Base-by-base conservation (phyloP, 2,113 vertebrate species). In the Cisticola juncidis region DNA sequence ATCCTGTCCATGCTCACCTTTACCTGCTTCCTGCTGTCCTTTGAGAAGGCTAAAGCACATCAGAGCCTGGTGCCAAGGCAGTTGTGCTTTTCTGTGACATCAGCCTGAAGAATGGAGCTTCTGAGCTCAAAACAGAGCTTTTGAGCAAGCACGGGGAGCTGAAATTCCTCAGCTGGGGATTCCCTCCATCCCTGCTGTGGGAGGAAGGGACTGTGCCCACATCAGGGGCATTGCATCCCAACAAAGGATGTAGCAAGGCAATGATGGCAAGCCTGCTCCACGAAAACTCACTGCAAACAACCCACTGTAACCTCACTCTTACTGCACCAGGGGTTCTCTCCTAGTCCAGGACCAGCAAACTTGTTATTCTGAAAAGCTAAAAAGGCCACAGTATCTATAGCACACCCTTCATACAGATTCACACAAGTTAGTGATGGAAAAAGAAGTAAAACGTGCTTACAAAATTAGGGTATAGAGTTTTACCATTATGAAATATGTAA, bases 201-300 rank as follows among this genome's bases (percentile, higher is more conserved):
- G n/a, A n/a, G n/a, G n/a, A n/a, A n/a, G n/a, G n/a, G n/a, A n/a
- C n/a, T n/a, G n/a, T n/a, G n/a, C n/a, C n/a, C n/a, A n/a, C n/a
- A n/a, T n/a, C n/a, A n/a, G n/a, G n/a, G n/a, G n/a, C n/a, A n/a
- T n/a, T n/a, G n/a, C n/a, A n/a, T 5, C 28, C 31, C 51, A 36
- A 53, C 29, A 24, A 38, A 51, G 12, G 0, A 29, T 0, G 5
- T 3, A 47, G 12, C 40, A 28, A 17, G 16, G 36, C 23, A 45
- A 11, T 0, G 19, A 26, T 3, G 18, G 18, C 26, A 58, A 91
- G 25, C 22, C 29, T 3, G 2, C 0, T 24, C 36, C 22, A 40
- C 3, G 24, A 71, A 58, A 76, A 42, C 11, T 47, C 64, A 45
- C n/a, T 28, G 38, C 35, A 14, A 79, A 40, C 4, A 9, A 60